Evolutionary conservation across 2,888 invertebrate species (phyloP).

Genomic region (Philhelius pedissequus): DNA sequence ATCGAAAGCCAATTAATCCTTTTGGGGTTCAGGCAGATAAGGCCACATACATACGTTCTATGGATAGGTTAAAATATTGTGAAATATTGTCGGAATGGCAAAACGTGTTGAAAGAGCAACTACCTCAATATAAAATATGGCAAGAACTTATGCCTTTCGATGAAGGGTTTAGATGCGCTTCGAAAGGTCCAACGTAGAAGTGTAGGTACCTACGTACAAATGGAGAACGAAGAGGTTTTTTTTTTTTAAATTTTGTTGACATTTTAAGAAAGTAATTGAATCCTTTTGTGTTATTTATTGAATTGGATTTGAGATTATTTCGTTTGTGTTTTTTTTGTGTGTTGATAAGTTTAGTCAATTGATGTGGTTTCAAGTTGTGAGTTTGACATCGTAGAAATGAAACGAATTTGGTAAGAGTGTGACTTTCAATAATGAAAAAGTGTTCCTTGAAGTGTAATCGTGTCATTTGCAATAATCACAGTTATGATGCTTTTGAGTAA

Average conservation of each 20-base stretch:
- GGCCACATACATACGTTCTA: neutral
- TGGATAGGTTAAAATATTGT: neutral
- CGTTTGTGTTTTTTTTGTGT: neutral
- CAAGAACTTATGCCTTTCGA: neutral
- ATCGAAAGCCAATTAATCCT: conserved; percentile 48
- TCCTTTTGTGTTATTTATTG: conserved; percentile 44
- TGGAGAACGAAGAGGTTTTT: neutral
- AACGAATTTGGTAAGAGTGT: neutral
- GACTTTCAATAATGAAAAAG: neutral
- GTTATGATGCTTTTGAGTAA: neutral
- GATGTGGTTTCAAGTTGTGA: neutral
- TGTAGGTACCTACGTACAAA: neutral
- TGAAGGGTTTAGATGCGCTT: neutral
- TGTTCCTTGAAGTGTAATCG: neutral
- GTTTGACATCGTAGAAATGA: neutral
- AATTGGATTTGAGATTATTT: neutral
- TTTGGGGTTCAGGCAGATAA: conserved; percentile 9
- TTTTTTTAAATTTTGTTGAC: neutral
- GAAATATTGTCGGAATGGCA: conserved; percentile 13
- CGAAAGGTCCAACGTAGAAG: neutral
- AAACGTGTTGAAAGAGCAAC: conserved; percentile 10
- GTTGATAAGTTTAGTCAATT: neutral
- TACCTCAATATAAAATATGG: neutral
- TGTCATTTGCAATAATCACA: neutral
- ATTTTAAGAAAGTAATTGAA: conserved; percentile 42